A percentile compares a stretch with the other conserved stretches of the same genome.
Conservation (phyloP, 2,888 invertebrate species). For the Adelognathus sp. region DNA sequence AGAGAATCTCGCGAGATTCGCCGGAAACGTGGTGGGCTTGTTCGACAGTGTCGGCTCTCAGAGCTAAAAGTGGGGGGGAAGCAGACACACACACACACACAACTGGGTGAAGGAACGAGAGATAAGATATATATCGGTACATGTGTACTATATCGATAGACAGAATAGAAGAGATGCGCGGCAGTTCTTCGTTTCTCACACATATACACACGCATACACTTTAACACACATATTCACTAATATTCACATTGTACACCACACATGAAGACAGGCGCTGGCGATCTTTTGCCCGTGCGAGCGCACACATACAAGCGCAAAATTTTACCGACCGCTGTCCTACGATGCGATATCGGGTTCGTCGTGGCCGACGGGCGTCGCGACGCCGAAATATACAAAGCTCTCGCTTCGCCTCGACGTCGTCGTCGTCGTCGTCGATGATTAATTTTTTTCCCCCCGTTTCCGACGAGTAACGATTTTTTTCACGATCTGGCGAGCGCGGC, state of each 20-base stretch:
- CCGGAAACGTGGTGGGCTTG: slow-evolving; percentile 56
- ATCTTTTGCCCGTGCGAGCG: background rate
- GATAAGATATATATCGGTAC: slow-evolving; percentile 47
- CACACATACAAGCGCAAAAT: background rate
- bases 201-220: background rate
- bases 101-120: slow-evolving; percentile 36
- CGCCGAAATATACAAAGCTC: slow-evolving; percentile 29
- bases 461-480: slow-evolving; percentile 25
- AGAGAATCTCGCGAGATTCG: slow-evolving; percentile 23
- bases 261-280: background rate
- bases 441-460: slow-evolving; percentile 5
- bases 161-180: background rate
- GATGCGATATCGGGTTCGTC: slow-evolving; percentile 28
- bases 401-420: slow-evolving; percentile 4
- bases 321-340: slow-evolving; percentile 44
- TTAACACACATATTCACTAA: background rate
- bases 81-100: slow-evolving; percentile 21
- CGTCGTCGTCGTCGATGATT: slow-evolving; percentile 20
- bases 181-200: background rate
- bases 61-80: background rate
- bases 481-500: slow-evolving; percentile 11
- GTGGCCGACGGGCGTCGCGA: slow-evolving; percentile 40
- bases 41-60: slow-evolving; percentile 29
- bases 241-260: background rate
- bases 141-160: slow-evolving; percentile 21